Percentiles rank a stretch among this genome's conserved stretches.
These are phyloP conservation scores for Exocentrus adspersus DNA, from an alignment of 2,888 invertebrate species.

Conservation along the genomic window DNA sequence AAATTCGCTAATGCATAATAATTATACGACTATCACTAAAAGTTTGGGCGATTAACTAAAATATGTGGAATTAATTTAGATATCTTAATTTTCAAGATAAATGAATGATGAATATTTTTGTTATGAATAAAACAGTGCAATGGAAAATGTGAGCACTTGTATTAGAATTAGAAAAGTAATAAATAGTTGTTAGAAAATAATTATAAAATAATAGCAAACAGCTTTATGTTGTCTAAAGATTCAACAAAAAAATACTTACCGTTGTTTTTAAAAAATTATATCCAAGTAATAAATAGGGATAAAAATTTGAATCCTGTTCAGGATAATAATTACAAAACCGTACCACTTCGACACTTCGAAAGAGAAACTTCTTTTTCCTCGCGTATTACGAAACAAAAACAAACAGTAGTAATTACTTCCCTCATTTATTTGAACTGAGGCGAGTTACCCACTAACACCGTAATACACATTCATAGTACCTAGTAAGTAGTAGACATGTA, in stretches of 20 bases:
- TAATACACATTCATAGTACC: slow-evolving; percentile 22
- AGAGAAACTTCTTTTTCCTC: not conserved
- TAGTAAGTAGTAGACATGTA: slow-evolving; percentile 11
- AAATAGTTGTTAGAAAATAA: no score
- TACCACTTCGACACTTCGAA: not conserved
- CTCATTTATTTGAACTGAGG: slow-evolving; percentile 18
- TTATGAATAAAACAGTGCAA: not conserved
- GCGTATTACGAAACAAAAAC: not conserved
- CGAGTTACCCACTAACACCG: slow-evolving; percentile 29
- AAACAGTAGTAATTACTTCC: not conserved
- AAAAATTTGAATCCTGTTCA: not conserved
- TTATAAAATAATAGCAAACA: no score
- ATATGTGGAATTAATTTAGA: not conserved
- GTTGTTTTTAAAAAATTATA: no score
- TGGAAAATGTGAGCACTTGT: no score
- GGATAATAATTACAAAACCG: not conserved
- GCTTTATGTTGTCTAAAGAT: no score
- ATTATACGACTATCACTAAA: not conserved
- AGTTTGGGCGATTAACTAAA: not conserved
- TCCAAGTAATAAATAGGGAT: no score
- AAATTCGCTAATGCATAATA: not conserved
- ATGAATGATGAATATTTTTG: not conserved
- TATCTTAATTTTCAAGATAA: not conserved
- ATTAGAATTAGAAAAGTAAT: no score
- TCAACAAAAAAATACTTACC: no score